Evolutionary conservation across 2,797 vertebrate genomes (phyloP).

Genomic region (Brotula barbata): DNA sequence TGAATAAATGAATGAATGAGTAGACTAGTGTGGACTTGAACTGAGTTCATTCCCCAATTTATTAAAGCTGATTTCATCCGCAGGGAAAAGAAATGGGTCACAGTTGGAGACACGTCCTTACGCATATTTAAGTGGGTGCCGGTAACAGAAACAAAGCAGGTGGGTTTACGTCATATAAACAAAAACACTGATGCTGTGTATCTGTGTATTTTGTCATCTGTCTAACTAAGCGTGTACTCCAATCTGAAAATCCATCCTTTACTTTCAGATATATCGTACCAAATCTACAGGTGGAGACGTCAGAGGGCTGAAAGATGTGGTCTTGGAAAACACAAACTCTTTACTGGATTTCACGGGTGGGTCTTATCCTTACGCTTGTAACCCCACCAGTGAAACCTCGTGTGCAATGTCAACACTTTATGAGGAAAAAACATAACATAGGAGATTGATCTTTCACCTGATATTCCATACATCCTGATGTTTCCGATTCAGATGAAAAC

Average conservation of each 20-base stretch:
- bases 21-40: neutral
- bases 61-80: slow-evolving; percentile 28
- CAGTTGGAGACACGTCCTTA: slow-evolving; percentile 95
- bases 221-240: neutral
- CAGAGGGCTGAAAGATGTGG: slow-evolving; percentile 87
- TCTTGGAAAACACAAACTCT: slow-evolving; percentile 87
- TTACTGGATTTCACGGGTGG: slow-evolving; percentile 95
- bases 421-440: too few species aligned
- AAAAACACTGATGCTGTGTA: neutral
- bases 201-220: neutral
- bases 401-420: too few species aligned
- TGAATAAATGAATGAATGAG: too few species aligned
- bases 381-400: neutral
- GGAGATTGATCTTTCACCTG: neutral
- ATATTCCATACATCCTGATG: slow-evolving; percentile 2
- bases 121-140: slow-evolving; percentile 99
- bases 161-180: slow-evolving; percentile 55
- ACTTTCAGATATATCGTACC: slow-evolving; percentile 89
- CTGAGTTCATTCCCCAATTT: slow-evolving; percentile 18
- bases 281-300: slow-evolving; percentile 83
- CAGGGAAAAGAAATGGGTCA: slow-evolving; percentile 99
- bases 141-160: slow-evolving; percentile 94
- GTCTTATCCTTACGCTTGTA: slow-evolving; percentile 40
- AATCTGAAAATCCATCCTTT: slow-evolving; percentile 11
- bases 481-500: slow-evolving; percentile 87